Percentiles rank a stretch among this genome's conserved stretches.
Evolutionary conservation across 30 jellyfish, hydroid and myxozoan genomes (phyloP).

Genomic region (Turritopsis rubra): DNA sequence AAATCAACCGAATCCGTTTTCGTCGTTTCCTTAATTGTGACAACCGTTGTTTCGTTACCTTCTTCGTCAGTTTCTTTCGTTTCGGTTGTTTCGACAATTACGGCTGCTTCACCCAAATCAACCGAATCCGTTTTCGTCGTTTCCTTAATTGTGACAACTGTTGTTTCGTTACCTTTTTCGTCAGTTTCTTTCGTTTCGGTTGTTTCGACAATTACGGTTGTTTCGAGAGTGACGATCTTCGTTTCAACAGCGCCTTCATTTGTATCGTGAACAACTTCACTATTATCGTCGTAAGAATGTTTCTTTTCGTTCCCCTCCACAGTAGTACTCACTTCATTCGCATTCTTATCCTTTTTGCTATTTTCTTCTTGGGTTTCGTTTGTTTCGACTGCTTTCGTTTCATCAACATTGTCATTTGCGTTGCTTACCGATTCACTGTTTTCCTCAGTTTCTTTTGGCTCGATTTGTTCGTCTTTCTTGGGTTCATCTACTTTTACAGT

Average conservation of each 20-base stretch:
- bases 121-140: background rate
- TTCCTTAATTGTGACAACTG: background rate
- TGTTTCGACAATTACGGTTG: background rate
- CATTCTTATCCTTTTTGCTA: background rate
- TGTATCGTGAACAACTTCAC: background rate
- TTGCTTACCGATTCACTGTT: background rate
- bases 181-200: background rate
- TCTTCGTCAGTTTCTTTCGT: background rate
- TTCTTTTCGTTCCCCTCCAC: background rate
- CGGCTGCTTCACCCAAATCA: background rate
- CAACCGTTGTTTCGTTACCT: background rate
- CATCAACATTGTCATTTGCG: conserved; percentile 8
- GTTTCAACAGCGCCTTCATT: background rate
- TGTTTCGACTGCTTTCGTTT: background rate
- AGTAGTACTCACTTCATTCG: background rate
- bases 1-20: conserved; percentile 9
- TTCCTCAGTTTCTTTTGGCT: background rate
- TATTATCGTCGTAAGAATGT: background rate
- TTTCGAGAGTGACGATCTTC: background rate
- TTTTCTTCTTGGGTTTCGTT: conserved; percentile 1
- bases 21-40: background rate
- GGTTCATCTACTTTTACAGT: background rate
- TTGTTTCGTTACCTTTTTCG: background rate
- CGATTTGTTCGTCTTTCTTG: background rate
- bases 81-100: background rate